Base-by-base conservation (phyloP, 2,888 invertebrate genomes). In the Pimpla rufipes region DNA sequence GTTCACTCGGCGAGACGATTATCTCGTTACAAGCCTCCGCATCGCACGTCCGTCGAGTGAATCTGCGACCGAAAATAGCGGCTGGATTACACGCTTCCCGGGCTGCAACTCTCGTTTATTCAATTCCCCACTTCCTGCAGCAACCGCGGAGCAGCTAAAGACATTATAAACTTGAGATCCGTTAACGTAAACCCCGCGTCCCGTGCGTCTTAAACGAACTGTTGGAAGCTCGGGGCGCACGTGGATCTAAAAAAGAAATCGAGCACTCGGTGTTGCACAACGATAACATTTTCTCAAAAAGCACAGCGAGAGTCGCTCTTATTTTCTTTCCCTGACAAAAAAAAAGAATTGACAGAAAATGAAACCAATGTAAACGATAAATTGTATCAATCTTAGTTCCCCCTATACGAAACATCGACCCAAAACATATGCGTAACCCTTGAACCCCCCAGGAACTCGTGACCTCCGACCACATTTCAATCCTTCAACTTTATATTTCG, bases 91-190 rank as follows among this genome's bases (percentile, higher is more conserved):
- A 50, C 35, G 11, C 13, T 4, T 59, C 70, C 37, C 50, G 16
- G 13, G 21, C 13, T 16, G 16, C 23, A 52, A 57, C 66, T 79
- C 74, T 57, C 23, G 59, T 68, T 80, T n/a, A 68, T 13, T 21
- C 42, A 13, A 10, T 62, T 73, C 11, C 52, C 42, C 18, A 18
- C 74, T 75, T 42, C 50, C 40, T 40, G 74, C 68, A 50, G 50
- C 75, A 42, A 68, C 42, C 62, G n/a, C n/a, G 62, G 29, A 50
- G 55, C 73, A 40, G 68, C 40, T 23, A 55, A 45, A 68, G 10
- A 29, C 29, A 66, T 52, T 62, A 52, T 68, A 74, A 74, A 68
- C 80, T 37, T 52, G 18, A 68, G 62, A 62, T 52, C 42, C 68
- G 59, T 79, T 74, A 37, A 74, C 68, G 68, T 52, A 45, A 75